Evolutionary conservation across 2,888 invertebrate genomes (phyloP), one percentile per base, ranked within the genome.

Genomic region (Oxytorus armatus): DNA sequence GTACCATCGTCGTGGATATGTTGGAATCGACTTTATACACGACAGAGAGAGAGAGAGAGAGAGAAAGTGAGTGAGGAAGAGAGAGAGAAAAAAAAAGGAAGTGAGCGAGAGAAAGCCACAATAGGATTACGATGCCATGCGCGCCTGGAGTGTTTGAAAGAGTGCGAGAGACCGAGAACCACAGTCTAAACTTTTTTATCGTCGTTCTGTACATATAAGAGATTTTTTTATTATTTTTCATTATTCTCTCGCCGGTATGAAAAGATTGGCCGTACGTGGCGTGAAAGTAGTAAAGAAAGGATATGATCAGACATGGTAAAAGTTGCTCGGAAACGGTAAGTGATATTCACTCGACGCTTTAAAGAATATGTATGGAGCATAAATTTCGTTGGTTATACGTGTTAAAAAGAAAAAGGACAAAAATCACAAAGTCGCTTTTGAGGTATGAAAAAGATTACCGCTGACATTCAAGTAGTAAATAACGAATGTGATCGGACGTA

Each of bases 81-180:
- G 51, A 3, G 33, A 11, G n/a, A n/a, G 49, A 36, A 42, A 33
- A 42, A 21, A 42, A 23, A 53, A 61, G 49, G n/a, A 11, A 49
- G 33, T 42, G 42, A 55, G 18, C 61, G 55, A 36, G 47, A 49
- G 42, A 72, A 68, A 61, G 73, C 72, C 76, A 73, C 76, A 80
- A 76, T 80, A 68, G 79, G 79, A 80, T 80, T 76, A 80, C 76
- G 25, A 72, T 33, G 53, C 68, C 72, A 68, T 72, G 79, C 68
- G 79, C 44, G 63, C 79, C 76, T 33, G 44, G 66, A 61, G 76
- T 72, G 72, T 53, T 8, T 55, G 70, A 53, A 16, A 63, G 55
- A 33, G 44, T 49, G 39, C 33, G 61, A 59, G 61, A 61, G 18
- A 59, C 63, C 70, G 29, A 66, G 49, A n/a, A 77, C 75, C 70